These are phyloP conservation scores for Clarias pachynema DNA, from an alignment of 2,797 vertebrate species.

Conservation along the genomic window DNA sequence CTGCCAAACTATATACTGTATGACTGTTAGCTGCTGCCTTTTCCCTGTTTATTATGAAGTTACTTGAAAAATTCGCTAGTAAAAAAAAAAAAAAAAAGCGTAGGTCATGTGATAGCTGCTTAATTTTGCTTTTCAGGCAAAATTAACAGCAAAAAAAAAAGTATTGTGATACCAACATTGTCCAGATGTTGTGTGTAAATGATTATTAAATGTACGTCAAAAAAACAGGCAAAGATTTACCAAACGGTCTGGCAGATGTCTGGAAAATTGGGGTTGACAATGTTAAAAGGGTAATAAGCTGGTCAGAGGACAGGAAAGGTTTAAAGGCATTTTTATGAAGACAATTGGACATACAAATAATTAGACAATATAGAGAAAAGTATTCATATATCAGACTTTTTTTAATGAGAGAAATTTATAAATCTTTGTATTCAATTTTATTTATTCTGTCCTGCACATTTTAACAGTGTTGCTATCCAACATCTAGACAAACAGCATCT, in stretches of 20 bases:
- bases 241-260: not conserved
- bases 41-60: not conserved
- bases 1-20: not conserved
- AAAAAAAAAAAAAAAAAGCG: too few species aligned
- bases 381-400: not conserved
- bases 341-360: not conserved
- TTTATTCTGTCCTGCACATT: not conserved
- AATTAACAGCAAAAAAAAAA: not conserved
- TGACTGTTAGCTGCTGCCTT: not conserved
- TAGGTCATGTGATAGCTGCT: not conserved
- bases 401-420: too few species aligned
- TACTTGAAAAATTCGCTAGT: not conserved
- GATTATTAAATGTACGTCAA: not conserved
- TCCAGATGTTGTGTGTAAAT: not conserved
- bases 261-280: not conserved
- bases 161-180: too few species aligned
- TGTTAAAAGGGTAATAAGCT: not conserved
- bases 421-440: not conserved
- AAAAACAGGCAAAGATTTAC: not conserved
- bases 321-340: not conserved
- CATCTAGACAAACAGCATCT: not conserved
- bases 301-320: not conserved
- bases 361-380: not conserved
- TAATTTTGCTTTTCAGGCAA: not conserved
- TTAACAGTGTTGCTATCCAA: not conserved